Conservation (phyloP, 2,888 invertebrate species). For the Phengaris arion region DNA sequence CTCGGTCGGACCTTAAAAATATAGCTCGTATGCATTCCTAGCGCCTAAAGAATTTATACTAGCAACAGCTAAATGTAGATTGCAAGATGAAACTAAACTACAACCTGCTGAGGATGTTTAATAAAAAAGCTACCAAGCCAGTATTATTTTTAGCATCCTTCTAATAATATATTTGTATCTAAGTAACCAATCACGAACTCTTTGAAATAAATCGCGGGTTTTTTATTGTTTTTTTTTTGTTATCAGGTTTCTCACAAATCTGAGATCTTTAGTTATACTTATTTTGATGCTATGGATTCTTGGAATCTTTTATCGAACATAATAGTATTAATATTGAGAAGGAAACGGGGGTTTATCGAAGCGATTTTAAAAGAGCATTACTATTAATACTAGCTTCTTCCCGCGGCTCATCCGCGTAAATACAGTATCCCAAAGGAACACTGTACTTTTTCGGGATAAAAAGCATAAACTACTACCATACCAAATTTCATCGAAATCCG, state of each 20-base stretch:
- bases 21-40: background rate
- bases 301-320: slow-evolving; percentile 5
- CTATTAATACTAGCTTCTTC: too few relatives aligned
- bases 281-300: slow-evolving; percentile 5
- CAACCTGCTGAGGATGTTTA: background rate
- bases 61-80: background rate
- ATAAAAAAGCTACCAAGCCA: background rate
- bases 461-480: too few relatives aligned
- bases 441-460: too few relatives aligned
- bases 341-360: background rate
- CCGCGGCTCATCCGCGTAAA: too few relatives aligned
- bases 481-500: too few relatives aligned
- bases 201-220: background rate
- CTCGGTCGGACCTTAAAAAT: background rate
- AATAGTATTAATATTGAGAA: background rate
- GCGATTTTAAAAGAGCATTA: background rate
- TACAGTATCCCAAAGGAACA: background rate
- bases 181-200: slow-evolving; percentile 1
- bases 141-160: slow-evolving; percentile 12
- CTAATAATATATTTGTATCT: slow-evolving; percentile 10
- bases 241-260: background rate
- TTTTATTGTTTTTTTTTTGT: background rate
- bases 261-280: background rate
- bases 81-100: background rate
- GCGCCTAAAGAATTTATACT: background rate